These are phyloP conservation scores for Microctonus hyperodae DNA, from an alignment of 2,888 invertebrate species.

Conservation along the genomic window DNA sequence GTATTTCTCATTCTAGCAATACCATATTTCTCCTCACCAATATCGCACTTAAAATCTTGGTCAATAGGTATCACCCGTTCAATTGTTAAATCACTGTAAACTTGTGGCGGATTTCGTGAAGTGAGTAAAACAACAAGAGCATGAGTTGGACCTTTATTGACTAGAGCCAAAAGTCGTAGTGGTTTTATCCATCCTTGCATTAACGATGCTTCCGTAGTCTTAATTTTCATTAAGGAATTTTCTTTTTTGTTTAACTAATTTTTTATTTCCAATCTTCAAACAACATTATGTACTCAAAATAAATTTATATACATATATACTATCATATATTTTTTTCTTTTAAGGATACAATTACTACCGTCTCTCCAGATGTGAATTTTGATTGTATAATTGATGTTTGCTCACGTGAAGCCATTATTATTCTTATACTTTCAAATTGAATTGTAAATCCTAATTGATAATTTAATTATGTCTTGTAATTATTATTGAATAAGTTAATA, in stretches of 20 bases:
- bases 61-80: slow-evolving; percentile 84
- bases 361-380: slow-evolving; percentile 68
- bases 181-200: slow-evolving; percentile 66
- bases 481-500: neutral
- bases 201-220: slow-evolving; percentile 63
- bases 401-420: slow-evolving; percentile 51
- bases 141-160: slow-evolving; percentile 67
- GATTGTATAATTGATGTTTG: slow-evolving; percentile 66
- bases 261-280: too few relatives aligned
- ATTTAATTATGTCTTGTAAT: too few relatives aligned
- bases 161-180: slow-evolving; percentile 68
- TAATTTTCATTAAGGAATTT: slow-evolving; percentile 33
- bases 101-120: slow-evolving; percentile 72
- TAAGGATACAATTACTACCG: slow-evolving; percentile 69
- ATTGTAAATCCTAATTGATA: neutral
- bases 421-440: neutral
- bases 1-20: neutral
- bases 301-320: slow-evolving; percentile 27
- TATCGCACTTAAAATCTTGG: slow-evolving; percentile 79
- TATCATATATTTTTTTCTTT: slow-evolving; percentile 15
- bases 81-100: slow-evolving; percentile 79
- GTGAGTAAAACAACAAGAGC: slow-evolving; percentile 68
- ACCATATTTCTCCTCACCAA: slow-evolving; percentile 64
- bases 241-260: neutral
- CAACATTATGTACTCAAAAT: slow-evolving; percentile 42